phyloP scores from a whole-genome alignment of 1,140 invertebrate genomes.

The Philotrypesis tridentata region DNA sequence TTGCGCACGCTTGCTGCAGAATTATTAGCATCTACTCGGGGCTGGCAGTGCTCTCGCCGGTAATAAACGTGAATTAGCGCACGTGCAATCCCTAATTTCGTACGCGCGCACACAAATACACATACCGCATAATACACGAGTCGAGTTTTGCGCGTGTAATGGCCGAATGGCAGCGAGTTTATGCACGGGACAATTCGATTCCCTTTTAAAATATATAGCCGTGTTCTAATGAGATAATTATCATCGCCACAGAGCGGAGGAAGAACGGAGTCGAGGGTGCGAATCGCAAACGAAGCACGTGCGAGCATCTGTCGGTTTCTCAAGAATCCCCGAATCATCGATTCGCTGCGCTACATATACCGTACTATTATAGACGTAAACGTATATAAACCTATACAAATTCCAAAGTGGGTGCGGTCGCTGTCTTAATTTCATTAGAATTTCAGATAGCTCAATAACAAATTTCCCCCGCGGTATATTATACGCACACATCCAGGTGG shows the following conservation, averaged over 20 bases:
- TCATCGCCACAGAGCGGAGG: not conserved
- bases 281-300: not conserved
- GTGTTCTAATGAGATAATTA: not conserved
- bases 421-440: constrained; percentile 10
- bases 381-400: not conserved
- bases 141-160: too few species aligned
- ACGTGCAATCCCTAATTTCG: not conserved
- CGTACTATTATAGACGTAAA: too few species aligned
- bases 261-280: not conserved
- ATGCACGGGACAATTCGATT: too few species aligned
- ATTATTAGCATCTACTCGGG: constrained; percentile 16
- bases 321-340: constrained; percentile 30
- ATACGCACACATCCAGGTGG: too few species aligned
- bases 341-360: constrained; percentile 8
- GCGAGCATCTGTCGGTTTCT: constrained; percentile 18
- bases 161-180: too few species aligned
- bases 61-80: constrained; percentile 9
- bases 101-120: too few species aligned
- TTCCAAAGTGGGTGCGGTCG: too few species aligned
- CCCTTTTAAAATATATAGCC: too few species aligned
- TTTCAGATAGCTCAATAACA: constrained; percentile 8
- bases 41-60: not conserved
- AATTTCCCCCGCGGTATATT: not conserved
- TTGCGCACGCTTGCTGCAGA: not conserved
- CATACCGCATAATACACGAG: too few species aligned